These are phyloP conservation scores for Chamaea fasciata DNA, from an alignment of 2,113 vertebrate genomes.

Conservation along the genomic window DNA sequence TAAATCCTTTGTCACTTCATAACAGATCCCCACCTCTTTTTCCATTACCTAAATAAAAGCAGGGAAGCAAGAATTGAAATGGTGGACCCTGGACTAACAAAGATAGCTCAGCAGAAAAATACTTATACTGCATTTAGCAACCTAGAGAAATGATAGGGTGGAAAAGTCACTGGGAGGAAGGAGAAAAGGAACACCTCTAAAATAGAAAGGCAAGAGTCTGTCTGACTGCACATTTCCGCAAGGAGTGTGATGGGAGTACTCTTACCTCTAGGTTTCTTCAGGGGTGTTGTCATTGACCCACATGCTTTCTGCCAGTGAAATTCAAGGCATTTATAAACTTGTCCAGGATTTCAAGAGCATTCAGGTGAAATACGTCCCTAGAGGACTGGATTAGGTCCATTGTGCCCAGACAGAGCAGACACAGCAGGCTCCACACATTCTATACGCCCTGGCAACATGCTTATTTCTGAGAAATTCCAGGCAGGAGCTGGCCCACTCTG, in stretches of 20 bases:
- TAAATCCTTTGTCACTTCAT: background rate
- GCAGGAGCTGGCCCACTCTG: background rate
- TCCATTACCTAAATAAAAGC: background rate
- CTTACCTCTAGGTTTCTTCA: background rate
- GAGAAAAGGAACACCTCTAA: background rate
- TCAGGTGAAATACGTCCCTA: background rate
- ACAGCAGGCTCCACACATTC: background rate
- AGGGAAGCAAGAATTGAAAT: background rate
- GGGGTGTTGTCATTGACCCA: background rate
- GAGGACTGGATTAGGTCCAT: background rate
- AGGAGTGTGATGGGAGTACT: background rate
- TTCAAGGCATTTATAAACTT: background rate
- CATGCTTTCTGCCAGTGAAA: background rate
- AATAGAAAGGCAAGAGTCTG: background rate
- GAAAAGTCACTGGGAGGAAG: background rate
- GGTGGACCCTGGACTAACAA: background rate
- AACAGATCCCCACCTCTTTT: background rate
- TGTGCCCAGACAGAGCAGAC: accelerated
- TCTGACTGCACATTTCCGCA: background rate
- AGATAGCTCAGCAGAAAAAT: background rate
- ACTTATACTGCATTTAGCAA: background rate
- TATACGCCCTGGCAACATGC: background rate
- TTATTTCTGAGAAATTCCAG: background rate
- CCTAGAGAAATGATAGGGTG: background rate
- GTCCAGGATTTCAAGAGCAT: background rate